Conservation (phyloP, 2,888 invertebrate genomes). For the Eugnorisma glareosa region DNA sequence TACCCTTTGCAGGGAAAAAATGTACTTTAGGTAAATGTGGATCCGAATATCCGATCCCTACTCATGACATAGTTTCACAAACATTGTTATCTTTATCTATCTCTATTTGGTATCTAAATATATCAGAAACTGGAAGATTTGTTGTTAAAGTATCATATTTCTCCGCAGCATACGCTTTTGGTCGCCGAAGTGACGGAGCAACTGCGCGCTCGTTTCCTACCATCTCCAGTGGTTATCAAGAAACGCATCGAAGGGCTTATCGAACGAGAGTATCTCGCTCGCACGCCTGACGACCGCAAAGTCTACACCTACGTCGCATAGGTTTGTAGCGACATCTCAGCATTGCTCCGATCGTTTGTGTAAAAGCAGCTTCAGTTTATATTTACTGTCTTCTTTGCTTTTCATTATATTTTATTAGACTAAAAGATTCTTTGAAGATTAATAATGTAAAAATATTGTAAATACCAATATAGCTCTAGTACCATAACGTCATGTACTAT, state of each 20-base stretch:
- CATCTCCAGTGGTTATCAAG: constrained; percentile 99
- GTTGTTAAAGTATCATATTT: constrained; percentile 5
- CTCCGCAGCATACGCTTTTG: constrained; percentile 95
- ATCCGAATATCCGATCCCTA: no score
- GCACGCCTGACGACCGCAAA: constrained; percentile 99
- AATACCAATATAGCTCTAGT: constrained; percentile 85
- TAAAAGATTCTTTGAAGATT: constrained; percentile 69
- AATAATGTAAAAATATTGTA: constrained; percentile 83
- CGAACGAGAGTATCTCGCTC: constrained; percentile 99
- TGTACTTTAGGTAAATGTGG: no score
- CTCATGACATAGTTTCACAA: constrained; percentile 1
- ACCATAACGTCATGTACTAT: constrained; percentile 83
- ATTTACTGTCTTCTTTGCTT: constrained; percentile 69
- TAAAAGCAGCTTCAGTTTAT: constrained; percentile 64
- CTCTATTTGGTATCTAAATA: not conserved
- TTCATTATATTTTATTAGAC: constrained; percentile 67
- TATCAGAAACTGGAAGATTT: not conserved
- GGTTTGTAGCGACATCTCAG: constrained; percentile 76
- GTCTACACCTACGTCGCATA: constrained; percentile 99
- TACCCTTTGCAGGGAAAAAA: no score
- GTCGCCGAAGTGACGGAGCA: constrained; percentile 99
- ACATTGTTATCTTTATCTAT: not conserved
- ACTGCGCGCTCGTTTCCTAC: constrained; percentile 98
- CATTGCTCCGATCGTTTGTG: constrained; percentile 64
- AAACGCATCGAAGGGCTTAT: constrained; percentile 99